Evolutionary conservation across 2,113 vertebrate genomes (phyloP).

Genomic region (Agapornis roseicollis): DNA sequence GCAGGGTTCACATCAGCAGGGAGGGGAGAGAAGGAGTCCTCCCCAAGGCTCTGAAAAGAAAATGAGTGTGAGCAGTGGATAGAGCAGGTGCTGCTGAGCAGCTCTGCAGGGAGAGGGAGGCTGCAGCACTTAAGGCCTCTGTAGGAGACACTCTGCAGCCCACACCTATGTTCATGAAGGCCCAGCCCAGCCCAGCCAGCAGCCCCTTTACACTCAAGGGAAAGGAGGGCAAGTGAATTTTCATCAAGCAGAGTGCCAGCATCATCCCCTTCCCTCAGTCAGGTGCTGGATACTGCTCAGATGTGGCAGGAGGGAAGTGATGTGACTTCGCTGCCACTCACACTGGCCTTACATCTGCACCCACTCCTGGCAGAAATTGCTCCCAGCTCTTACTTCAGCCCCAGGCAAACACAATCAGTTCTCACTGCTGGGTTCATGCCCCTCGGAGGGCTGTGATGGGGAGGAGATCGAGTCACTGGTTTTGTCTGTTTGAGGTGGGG

Average conservation of each 20-base stretch:
- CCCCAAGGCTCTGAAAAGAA: neutral
- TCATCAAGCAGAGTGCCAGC: neutral
- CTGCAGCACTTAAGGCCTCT: neutral
- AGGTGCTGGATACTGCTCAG: neutral
- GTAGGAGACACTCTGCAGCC: neutral
- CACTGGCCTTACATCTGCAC: neutral
- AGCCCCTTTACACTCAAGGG: neutral
- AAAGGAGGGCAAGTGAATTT: neutral
- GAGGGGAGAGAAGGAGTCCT: neutral
- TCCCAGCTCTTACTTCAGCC: neutral
- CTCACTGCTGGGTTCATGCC: neutral
- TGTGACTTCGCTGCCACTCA: neutral
- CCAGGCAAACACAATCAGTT: neutral
- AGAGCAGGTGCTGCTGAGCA: neutral
- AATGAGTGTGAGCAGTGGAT: neutral
- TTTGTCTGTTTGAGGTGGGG: neutral
- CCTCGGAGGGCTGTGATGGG: fast-evolving
- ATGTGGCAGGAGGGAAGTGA: neutral
- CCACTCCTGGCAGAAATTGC: neutral
- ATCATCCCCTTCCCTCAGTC: neutral
- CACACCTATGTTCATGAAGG: neutral
- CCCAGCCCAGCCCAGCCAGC: neutral
- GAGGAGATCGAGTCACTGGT: fast-evolving
- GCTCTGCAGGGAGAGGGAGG: neutral
- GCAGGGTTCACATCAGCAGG: neutral